Evolutionary conservation across 2,888 invertebrate genomes (phyloP), one percentile per base, ranked within the genome.

Genomic region (Strigamia crassipes): DNA sequence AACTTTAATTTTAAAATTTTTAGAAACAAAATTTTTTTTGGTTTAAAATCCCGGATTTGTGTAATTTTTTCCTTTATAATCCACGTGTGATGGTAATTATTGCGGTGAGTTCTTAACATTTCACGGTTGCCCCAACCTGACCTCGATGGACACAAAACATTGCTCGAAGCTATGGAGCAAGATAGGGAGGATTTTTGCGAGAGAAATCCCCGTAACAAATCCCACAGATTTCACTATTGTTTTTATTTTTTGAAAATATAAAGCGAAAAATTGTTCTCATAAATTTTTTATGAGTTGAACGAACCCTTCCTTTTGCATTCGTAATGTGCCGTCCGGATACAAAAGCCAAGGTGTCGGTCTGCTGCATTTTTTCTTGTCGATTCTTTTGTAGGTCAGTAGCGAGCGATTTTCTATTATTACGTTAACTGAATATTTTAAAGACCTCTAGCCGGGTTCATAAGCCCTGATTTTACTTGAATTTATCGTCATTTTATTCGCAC

Each of bases 371-470:
- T 5, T 61, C 61, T 61, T 61, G 61, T 61, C 61, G 18, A 21
- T 61, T 61, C 61, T 61, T 61, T 61, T 61, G 18, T 61, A 61
- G 61, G 61, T 61, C 61, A 61, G 21, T 18, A n/a, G 10, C 61
- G 61, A 34, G 56, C 15, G 5, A 56, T 61, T 61, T 61, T 61
- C 61, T 61, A 61, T 61, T 61, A 61, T 61, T 61, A 61, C 18
- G 23, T 61, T 61, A n/a, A n/a, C 42, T 12, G 42, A 12, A 46
- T 46, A 61, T 61, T 61, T 23, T 61, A 10, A 61, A 15, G 10
- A 18, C 2, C 10, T 61, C 15, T 61, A 21, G 2, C 18, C 18
- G 23, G 10, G 61, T 61, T 61, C 61, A 61, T 61, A 3, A 21
- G 21, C 61, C 61, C 61, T 61, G 1, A 21, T 61, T 61, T 9